Base-by-base conservation (phyloP, 2,888 invertebrate species). In the Teinopalpus imperialis region DNA sequence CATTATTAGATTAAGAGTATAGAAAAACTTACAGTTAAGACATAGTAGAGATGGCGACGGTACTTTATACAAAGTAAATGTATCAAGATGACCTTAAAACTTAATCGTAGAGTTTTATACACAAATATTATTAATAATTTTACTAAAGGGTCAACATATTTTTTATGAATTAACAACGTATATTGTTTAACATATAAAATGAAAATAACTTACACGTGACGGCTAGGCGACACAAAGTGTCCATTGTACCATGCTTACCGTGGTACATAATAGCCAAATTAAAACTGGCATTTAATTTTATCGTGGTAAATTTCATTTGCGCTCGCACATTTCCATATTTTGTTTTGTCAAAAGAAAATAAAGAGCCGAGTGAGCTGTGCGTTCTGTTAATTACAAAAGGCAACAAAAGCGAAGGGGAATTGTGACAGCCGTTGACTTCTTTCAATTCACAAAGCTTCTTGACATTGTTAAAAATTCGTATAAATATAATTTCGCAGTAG, bases 191-290 rank as follows among this genome's bases (percentile, higher is more conserved):
- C 7, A 29, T 21, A 41, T 14, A 14, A 41, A 30, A 31, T 23
- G 9, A 21, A 31, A 9, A 31, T 9, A n/a, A 21, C 8, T 23
- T 9, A 48, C 43, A 48, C 41, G 43, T 35, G 14, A 35, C 14
- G 5, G 10, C 13, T 13, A 16, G 14, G 12, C 6, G 8, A 8
- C 20, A 48, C 46, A 48, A 46, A 51, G 46, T 45, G 41, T 49
- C 46, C 13, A 47, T 52, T 42, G 48, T n/a, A n/a, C n/a, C n/a
- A n/a, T n/a, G n/a, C n/a, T 43, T 9, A 8, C 23, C 13, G 24
- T 24, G 32, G 34, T 12, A 36, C 12, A 32, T 21, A 9, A 26
- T 31, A 44, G 20, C 20, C 26, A 31, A 45, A 45, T 44, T 43
- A 30, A 37, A 44, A 44, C 8, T 37, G 5, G 9, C 21, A 13